phyloP scores from a whole-genome alignment of 2,113 vertebrate genomes.

The Chitala chitala region DNA sequence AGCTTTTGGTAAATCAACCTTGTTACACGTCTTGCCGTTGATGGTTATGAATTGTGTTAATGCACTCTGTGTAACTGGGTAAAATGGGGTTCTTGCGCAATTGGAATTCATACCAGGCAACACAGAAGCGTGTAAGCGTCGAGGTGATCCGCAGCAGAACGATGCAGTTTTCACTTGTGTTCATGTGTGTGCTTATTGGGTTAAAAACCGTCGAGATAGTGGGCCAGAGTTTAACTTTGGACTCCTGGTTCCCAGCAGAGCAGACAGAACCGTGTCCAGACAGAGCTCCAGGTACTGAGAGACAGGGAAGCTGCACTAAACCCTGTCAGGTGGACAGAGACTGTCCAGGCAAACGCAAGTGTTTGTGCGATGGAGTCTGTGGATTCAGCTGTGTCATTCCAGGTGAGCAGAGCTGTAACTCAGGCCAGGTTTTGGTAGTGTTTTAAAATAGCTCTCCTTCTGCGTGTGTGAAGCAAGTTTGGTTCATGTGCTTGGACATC shows the following conservation, averaged over 20 bases:
- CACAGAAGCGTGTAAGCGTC: background rate
- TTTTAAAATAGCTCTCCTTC: background rate
- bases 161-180: background rate
- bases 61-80: too few species aligned
- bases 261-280: constrained; percentile 52
- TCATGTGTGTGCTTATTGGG: background rate
- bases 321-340: constrained; percentile 56
- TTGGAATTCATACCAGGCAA: background rate
- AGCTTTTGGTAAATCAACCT: constrained; percentile 50
- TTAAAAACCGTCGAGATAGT: background rate
- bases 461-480: too few species aligned
- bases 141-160: background rate
- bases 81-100: too few species aligned
- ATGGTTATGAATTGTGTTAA: too few species aligned
- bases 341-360: constrained; percentile 63
- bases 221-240: background rate
- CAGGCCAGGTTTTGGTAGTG: constrained; percentile 1
- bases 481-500: background rate
- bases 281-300: constrained; percentile 55
- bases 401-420: constrained; percentile 44
- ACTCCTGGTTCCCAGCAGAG: constrained; percentile 39
- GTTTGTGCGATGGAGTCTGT: constrained; percentile 70
- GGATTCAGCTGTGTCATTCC: constrained; percentile 73
- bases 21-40: constrained; percentile 1
- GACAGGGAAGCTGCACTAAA: constrained; percentile 57